Base-by-base conservation (phyloP, 2,113 vertebrate genomes). In the Cheilinus undulatus region DNA sequence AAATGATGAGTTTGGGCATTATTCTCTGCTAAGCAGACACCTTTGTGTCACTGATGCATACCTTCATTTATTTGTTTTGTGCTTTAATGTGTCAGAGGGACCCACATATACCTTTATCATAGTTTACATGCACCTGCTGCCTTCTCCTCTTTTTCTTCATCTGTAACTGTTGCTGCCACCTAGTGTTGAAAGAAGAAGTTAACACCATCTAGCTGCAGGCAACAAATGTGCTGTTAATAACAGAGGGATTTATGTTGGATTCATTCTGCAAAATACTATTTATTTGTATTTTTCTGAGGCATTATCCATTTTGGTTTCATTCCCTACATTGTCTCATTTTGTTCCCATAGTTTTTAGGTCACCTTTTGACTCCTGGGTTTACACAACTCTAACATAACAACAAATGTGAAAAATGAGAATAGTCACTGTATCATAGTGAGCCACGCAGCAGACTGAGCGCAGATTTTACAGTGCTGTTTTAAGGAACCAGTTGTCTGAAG, bases 91-190 rank as follows among this genome's bases (percentile, higher is more conserved):
- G 7, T 60, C 57, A 51, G 20, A 46, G 4, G 28, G 50, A 22
- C 15, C 15, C 43, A 46, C 34, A 15, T 51, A 45, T 27, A 10
- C 45, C 27, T 27, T 17, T 22, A 50, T 43, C 71, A 11, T 51
- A 78, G 82, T 87, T 87, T 86, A 82, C 80, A 84, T 52, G 45
- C 64, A 58, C n/a, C 59, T 57, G 63, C 77, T 86, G 67, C 81
- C 77, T 75, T 85, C 27, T 24, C 22, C 42, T n/a, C 13, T 57
- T 15, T 15, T 51, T 57, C 50, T 57, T 69, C 23, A 27, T 43
- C 19, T 46, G 17, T 17, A 49, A 19, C 60, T 15, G 27, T 27
- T 28, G 36, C 3, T 40, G 66, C 89, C 82, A 42, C 53, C 84
- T 66, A 57, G 78, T 75, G 87, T 75, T 27, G n/a, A 27, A 66